Base-by-base conservation (phyloP, 2,113 vertebrate species). In the Leucoraja erinaceus region DNA sequence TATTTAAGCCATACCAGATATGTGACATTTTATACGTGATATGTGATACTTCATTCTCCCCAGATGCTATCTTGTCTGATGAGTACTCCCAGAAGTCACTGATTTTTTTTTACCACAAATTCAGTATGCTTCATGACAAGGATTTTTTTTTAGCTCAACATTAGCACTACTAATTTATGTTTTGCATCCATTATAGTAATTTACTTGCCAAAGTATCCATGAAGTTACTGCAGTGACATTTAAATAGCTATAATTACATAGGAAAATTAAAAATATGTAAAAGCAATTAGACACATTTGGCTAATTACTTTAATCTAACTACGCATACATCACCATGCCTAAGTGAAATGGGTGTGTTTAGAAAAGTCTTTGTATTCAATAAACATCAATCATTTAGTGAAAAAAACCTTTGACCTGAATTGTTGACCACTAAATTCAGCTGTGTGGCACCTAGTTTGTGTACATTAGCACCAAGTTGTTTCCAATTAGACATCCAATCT, bases 211-310 rank as follows among this genome's bases (percentile, higher is more conserved):
- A 75, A 28, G 5, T 2, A 75, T 75, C 25, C 81, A 86, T 86
- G 59, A 86, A 86, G 56, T 86, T 86, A 5, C 59, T 66, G 83
- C 8, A 61, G 28, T 31, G 83, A 66, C n/a, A 66, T n/a, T 63
- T 66, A 63, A 88, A 88, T 63, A 63, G 83, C n/a, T 88, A 86
- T 28, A 61, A 61, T 86, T 63, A 86, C 56, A 88, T 88, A 0
- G 31, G 28, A 88, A 88, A 88, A 88, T 66, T 88, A 66, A 88
- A 63, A 88, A 88, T 88, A 66, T 63, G 59, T 31, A 66, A 77
- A 77, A 7, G 59, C 83, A 88, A 66, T 88, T 63, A 31, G 31
- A 88, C 61, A n/a, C 59, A 31, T 63, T 28, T 12, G 31, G 63
- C 12, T 31, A 31, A 66, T 66, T 88, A 63, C n/a, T 31, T 61